These are phyloP conservation scores for Dichetophora obliterata DNA, from an alignment of 2,888 invertebrate genomes.

Conservation along the genomic window DNA sequence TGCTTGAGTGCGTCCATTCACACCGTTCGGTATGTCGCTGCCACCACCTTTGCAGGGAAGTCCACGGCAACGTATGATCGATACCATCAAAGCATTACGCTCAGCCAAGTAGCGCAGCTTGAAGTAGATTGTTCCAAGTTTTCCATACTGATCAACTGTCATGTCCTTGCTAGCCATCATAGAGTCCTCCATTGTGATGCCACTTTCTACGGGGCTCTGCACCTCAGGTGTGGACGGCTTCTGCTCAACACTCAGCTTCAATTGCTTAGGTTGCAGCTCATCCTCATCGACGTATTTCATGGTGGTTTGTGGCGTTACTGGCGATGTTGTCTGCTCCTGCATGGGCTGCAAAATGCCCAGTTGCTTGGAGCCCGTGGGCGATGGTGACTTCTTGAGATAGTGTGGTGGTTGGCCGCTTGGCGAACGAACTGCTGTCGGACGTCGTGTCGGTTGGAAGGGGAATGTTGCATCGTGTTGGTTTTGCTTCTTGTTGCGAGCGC, in stretches of 20 bases:
- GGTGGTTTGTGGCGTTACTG: conserved; percentile 60
- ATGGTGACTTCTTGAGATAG: conserved; percentile 93
- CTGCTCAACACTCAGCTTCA: conserved; percentile 44
- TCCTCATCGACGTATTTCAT: conserved; percentile 68
- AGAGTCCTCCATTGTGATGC: conserved; percentile 53
- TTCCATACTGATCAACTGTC: conserved; percentile 72
- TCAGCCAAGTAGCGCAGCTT: conserved; percentile 91
- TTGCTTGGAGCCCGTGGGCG: conserved; percentile 77
- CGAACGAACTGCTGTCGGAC: conserved; percentile 80
- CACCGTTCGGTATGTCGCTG: conserved; percentile 71
- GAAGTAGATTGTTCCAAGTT: conserved; percentile 90
- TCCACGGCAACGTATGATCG: conserved; percentile 90
- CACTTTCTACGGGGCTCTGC: conserved; percentile 42
- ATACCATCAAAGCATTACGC: conserved; percentile 91
- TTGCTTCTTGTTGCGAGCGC: conserved; percentile 66
- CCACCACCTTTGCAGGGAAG: conserved; percentile 81
- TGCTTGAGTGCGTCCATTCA: conserved; percentile 69
- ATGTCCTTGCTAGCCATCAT: conserved; percentile 50
- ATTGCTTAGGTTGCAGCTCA: conserved; percentile 59
- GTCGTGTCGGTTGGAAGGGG: conserved; percentile 69
- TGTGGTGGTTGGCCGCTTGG: conserved; percentile 84
- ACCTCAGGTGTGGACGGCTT: conserved; percentile 17
- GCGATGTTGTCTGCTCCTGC: conserved; percentile 64
- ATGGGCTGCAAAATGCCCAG: conserved; percentile 64
- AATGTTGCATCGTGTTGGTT: conserved; percentile 66